Evolutionary conservation across 2,888 invertebrate genomes (phyloP), one percentile per base, ranked within the genome.

Genomic region (Spodoptera exigua): DNA sequence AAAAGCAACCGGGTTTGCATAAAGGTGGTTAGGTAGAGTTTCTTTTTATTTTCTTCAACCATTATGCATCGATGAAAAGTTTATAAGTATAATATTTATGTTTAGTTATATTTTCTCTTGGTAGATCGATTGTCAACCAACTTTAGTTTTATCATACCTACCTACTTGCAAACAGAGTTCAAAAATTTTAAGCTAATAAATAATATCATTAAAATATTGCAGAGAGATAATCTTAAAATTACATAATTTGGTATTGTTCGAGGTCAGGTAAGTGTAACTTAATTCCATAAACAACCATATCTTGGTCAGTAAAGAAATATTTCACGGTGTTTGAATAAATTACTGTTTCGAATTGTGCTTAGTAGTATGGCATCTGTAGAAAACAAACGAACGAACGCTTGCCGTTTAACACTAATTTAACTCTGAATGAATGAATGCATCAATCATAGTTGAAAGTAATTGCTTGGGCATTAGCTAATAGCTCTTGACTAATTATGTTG

Each of bases 391-490:
- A 56, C 52, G 34, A 45, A 56, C 52, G 52, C 56, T 11, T 7
- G 47, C 36, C 43, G 21, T 43, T 72, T 72, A 57, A 40, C 52
- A 58, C 37, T 63, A 57, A 58, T 71, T 60, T 65, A 59, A 47
- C 52, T 66, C 43, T 61, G 53, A 60, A 55, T 49, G 53, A 60
- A 55, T 49, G 48, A 52, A 39, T 44, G 45, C 66, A 54, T 74
- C 62, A 55, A 60, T 69, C 63, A 67, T 72, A 70, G 27, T 56
- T 70, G 44, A 51, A 66, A 12, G 40, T 67, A 62, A 67, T 59
- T 58, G 53, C 16, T 66, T 37, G 43, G 46, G 27, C 27, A 27
- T 27, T 27, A 27, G 27, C 44, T 58, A 54, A 53, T 44, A 71
- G 40, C 54, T 63, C 51, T 45, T 54, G 7, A 59, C 49, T 62